phyloP scores from a whole-genome alignment of 2,888 invertebrate genomes.

The Drosophila meridionalis region DNA sequence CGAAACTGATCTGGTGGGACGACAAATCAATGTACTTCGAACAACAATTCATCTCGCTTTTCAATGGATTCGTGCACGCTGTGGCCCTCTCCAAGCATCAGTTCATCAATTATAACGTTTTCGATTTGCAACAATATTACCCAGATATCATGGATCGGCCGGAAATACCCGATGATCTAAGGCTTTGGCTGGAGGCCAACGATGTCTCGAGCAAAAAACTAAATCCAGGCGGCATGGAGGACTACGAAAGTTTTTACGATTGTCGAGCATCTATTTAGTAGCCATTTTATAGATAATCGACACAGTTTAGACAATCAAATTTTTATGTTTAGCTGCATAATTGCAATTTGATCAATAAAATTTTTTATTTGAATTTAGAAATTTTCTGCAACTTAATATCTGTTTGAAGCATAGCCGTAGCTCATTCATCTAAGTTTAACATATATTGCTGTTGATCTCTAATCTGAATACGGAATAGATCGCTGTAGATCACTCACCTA shows the following conservation, averaged over 20 bases:
- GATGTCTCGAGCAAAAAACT: conserved; percentile 91
- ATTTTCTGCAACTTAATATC: neutral
- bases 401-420: too few relatives aligned
- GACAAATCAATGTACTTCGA: conserved; percentile 93
- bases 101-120: conserved; percentile 88
- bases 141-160: conserved; percentile 88
- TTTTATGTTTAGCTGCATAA: neutral
- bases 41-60: conserved; percentile 91
- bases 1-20: conserved; percentile 93
- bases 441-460: too few relatives aligned
- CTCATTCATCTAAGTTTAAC: too few relatives aligned
- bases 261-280: neutral
- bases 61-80: conserved; percentile 92
- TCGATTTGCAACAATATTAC: conserved; percentile 88
- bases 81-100: conserved; percentile 92
- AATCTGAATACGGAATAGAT: too few relatives aligned
- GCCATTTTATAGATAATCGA: neutral
- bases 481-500: too few relatives aligned
- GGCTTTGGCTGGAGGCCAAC: conserved; percentile 91
- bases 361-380: neutral
- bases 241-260: neutral
- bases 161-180: conserved; percentile 89
- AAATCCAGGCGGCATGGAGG: neutral
- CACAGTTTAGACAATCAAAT: neutral
- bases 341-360: neutral